Evolutionary conservation across 1,140 invertebrate genomes (phyloP).

Genomic region (Pomacea maculata): DNA sequence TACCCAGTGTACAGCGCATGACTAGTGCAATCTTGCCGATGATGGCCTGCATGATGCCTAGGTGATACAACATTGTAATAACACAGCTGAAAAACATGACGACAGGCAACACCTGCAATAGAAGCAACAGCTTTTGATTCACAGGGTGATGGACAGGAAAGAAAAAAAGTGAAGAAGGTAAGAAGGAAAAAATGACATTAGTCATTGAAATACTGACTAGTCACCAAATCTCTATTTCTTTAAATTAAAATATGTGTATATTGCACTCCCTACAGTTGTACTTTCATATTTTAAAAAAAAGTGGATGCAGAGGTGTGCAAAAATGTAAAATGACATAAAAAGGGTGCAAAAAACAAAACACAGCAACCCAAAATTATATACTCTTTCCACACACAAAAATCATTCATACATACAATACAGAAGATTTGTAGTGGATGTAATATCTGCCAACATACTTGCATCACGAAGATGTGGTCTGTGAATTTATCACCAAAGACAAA

Average conservation of each 20-base stretch:
- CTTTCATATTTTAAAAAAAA: no score
- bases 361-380: no score
- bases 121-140: background rate
- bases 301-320: no score
- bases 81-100: constrained; percentile 61
- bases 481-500: constrained; percentile 83
- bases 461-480: constrained; percentile 55
- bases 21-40: constrained; percentile 51
- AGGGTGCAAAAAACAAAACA: no score
- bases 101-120: constrained; percentile 58
- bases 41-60: constrained; percentile 61
- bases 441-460: constrained; percentile 43
- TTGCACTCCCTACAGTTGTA: no score
- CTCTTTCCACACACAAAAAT: background rate
- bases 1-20: constrained; percentile 50
- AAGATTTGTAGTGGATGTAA: background rate
- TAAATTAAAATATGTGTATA: no score
- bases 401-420: background rate
- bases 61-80: constrained; percentile 59
- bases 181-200: no score
- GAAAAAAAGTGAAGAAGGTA: no score
- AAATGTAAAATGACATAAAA: no score
- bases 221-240: no score
- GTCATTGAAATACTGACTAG: no score
- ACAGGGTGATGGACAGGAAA: no score